Percentiles rank a stretch among this genome's conserved stretches.
Conservation (phyloP, 2,797 vertebrate species). For the Premnoplex brunnescens region DNA sequence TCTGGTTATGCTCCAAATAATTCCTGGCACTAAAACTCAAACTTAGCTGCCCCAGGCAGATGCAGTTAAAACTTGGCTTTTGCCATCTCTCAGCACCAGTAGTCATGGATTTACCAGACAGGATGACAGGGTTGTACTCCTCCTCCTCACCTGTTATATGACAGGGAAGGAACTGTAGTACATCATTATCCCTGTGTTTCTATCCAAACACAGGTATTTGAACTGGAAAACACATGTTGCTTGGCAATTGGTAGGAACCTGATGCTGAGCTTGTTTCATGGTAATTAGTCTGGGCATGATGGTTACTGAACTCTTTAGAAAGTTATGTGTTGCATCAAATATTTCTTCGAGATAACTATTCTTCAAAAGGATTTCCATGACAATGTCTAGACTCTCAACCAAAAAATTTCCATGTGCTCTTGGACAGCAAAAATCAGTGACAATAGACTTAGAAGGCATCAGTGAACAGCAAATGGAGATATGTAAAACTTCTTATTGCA, state of each 20-base stretch:
- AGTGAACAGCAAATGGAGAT: background rate
- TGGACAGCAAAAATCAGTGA: background rate
- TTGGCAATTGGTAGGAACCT: background rate
- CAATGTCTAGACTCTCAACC: background rate
- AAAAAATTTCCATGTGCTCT: background rate
- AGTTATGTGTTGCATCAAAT: background rate
- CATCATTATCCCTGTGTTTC: background rate
- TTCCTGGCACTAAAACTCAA: background rate
- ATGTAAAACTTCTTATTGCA: background rate
- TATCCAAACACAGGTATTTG: background rate
- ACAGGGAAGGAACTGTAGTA: background rate
- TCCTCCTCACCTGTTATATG: slow-evolving; percentile 4
- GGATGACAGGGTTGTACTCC: background rate
- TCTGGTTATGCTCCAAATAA: background rate
- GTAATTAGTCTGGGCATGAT: background rate
- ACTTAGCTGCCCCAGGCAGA: background rate
- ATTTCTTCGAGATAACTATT: background rate
- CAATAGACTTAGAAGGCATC: background rate
- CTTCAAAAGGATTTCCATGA: background rate
- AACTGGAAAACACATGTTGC: background rate
- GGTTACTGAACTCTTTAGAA: background rate
- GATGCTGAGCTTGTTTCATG: background rate
- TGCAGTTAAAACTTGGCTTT: background rate
- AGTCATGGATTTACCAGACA: background rate
- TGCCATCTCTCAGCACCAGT: background rate